These are phyloP conservation scores for Malacosoma neustria DNA, from an alignment of 2,888 invertebrate species.

Conservation along the genomic window DNA sequence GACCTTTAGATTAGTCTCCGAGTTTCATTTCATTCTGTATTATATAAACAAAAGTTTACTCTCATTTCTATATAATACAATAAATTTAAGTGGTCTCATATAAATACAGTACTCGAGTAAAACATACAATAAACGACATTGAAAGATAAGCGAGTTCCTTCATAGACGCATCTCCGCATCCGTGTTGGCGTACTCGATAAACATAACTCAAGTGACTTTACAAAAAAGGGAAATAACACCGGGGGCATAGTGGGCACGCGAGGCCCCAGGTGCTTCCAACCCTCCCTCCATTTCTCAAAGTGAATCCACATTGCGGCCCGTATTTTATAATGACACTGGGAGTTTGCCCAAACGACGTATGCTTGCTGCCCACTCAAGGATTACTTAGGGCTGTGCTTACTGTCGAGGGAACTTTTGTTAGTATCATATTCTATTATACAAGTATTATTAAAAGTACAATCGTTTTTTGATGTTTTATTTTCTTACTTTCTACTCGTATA, in stretches of 20 bases:
- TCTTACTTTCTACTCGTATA: too few species aligned
- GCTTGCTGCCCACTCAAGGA: constrained; percentile 61
- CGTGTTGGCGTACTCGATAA: constrained; percentile 26
- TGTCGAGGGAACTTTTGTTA: constrained; percentile 28
- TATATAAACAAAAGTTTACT: too few species aligned
- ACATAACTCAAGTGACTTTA: constrained; percentile 35
- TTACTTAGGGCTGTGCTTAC: constrained; percentile 46
- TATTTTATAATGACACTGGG: constrained; percentile 69
- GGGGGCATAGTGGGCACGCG: constrained; percentile 20
- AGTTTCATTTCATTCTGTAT: too few species aligned
- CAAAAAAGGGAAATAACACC: constrained; percentile 33
- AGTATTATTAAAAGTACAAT: too few species aligned
- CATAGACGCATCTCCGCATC: constrained; percentile 10
- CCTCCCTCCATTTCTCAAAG: constrained; percentile 67
- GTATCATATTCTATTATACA: constrained; percentile 6
- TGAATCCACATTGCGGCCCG: constrained; percentile 57
- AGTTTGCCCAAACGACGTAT: constrained; percentile 60
- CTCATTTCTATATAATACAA: too few species aligned
- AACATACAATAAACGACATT: neutral
- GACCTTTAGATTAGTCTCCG: too few species aligned
- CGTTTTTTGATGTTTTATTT: too few species aligned
- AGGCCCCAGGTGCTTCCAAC: constrained; percentile 52
- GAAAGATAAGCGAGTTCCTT: neutral
- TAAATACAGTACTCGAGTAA: too few species aligned
- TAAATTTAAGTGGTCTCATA: too few species aligned